phyloP scores from a whole-genome alignment of 2,888 invertebrate species.

The Pristionchus arcanus region DNA sequence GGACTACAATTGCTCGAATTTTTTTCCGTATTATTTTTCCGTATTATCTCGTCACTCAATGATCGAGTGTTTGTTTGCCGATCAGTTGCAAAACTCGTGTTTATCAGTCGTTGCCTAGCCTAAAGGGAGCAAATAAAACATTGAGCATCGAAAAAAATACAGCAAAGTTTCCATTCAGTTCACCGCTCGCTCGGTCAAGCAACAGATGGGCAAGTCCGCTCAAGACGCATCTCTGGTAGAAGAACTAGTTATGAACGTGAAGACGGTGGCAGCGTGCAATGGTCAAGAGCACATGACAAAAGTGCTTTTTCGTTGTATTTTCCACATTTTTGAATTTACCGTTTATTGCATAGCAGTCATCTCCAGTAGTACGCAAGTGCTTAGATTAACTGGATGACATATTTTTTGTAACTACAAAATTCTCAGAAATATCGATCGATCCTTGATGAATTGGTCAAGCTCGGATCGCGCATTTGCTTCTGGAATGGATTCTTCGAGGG shows the following conservation, averaged over 20 bases:
- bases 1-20: no score
- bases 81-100: no score
- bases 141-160: no score
- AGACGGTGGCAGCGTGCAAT: no score
- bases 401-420: no score
- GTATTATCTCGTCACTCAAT: no score
- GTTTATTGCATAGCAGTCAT: neutral
- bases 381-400: no score
- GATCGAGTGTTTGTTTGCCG: no score
- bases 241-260: slow-evolving; percentile 11
- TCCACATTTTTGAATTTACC: no score
- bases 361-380: neutral
- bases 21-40: no score
- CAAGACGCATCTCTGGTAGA: neutral
- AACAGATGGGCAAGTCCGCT: slow-evolving; percentile 1
- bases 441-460: neutral
- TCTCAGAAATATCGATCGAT: slow-evolving; percentile 26
- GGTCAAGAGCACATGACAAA: slow-evolving; percentile 59
- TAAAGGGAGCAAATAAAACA: no score
- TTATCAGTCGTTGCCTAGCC: no score
- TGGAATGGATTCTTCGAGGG: slow-evolving; percentile 27
- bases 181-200: neutral
- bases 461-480: neutral
- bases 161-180: neutral
- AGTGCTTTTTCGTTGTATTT: slow-evolving; percentile 30